Evolutionary conservation across 2,113 vertebrate species (phyloP), one percentile per base, ranked within the genome.

Genomic region (Quiscalus mexicanus): DNA sequence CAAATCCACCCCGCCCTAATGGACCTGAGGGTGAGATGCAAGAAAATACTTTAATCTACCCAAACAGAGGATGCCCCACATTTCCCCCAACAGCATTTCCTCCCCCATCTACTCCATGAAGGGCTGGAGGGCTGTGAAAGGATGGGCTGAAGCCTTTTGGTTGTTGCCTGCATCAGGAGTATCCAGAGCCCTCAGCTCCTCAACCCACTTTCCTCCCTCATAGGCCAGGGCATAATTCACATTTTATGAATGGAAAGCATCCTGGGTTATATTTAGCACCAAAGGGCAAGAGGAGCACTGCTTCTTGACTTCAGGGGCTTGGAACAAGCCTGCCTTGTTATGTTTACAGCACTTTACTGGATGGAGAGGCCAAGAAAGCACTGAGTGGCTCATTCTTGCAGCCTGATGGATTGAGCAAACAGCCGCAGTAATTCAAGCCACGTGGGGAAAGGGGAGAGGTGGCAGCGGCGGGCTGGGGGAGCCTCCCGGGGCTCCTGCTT

Each of bases 231-330:
- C 77, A 73, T 69, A 70, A 80, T 45, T 83, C 77, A 56, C 13
- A 15, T 81, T 87, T 94, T 92, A 91, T 92, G 91, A 95, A 94
- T 93, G 93, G 91, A 93, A 96, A 93, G 82, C n/a, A 14, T 35
- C 37, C 70, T 62, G 8, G 1, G 55, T 89, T 95, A 84, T 86
- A 84, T 93, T 97, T 95, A 95, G 92, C 70, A 55, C 49, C 78
- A 0, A 81, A 75, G 80, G 81, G 95, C 78, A 90, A 67, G 70
- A 84, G 45, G 7, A 87, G 74, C 55, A 3, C 15, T 80, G 71
- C 76, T 56, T 76, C 10, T 76, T 78, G 80, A 94, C 82, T 93
- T 91, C 87, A 83, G 93, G 95, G 87, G 47, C 85, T 90, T 84
- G 69, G 77, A 90, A 96, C 91, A 81, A 93, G 77, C 70, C 82